Evolutionary conservation across 2,888 invertebrate species (phyloP), one percentile per base, ranked within the genome.

Genomic region (Drosophila rellima): DNA sequence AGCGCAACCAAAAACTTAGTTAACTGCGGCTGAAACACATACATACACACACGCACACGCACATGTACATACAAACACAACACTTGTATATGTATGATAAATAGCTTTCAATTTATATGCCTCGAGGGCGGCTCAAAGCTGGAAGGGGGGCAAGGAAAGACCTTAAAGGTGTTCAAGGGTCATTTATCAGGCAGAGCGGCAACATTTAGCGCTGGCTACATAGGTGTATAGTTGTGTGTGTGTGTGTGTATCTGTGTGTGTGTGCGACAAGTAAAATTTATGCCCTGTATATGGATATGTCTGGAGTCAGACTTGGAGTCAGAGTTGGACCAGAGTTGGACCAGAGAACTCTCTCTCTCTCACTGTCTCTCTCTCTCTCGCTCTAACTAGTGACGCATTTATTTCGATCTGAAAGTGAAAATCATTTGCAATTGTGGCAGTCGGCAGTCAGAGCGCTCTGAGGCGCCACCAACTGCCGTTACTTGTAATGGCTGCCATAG

Each of bases 71-170:
- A 47, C 35, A 56, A 11, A 52, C 37, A 60, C 44, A 69, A 54
- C 64, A 67, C 63, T 79, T 74, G 62, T 86, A 61, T 80, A 78
- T 80, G 78, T 88, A 90, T 90, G 90, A 90, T 90, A 90, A 90
- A 90, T 90, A 89, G 90, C 90, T 90, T 90, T 90, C 90, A 90
- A 90, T 90, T 90, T 90, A 89, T 90, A 89, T 84, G 85, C 88
- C 88, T 80, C 62, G 82, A 77, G 84, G 82, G 82, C 88, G 78
- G 81, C 65, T 61, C 57, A 76, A 82, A 67, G 65, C 69, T 66
- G 15, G 50, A 15, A 17, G 50, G 59, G 8, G 54, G 29, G 5
- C 2, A 7, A 7, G 48, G 48, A 1, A 17, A 37, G 62, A 37
- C 66, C 81, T 86, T 88, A 80, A 89, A 90, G 89, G 91, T 89